Evolutionary conservation across 2,888 invertebrate genomes (phyloP), one percentile per base, ranked within the genome.

Genomic region (Ischnura elegans): DNA sequence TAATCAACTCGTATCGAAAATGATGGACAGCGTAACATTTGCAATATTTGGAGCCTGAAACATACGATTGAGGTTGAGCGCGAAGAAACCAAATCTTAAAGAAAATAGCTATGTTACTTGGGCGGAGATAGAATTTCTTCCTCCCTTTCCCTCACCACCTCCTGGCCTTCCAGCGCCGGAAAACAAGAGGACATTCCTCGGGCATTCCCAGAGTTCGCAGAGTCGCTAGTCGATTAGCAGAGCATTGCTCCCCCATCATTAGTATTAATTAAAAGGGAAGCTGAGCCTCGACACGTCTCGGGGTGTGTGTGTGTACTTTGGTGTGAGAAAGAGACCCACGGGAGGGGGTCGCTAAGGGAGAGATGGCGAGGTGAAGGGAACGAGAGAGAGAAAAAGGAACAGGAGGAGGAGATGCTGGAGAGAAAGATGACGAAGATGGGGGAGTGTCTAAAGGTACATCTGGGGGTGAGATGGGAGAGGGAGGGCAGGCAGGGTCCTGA

Each of bases 141-240:
- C 76, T 76, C 36, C 76, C 76, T 36, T 51, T 19, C 29, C 29
- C 76, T 76, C 19, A 19, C 76, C 76, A 66, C n/a, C 76, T n/a
- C n/a, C n/a, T n/a, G n/a, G n/a, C n/a, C n/a, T n/a, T n/a, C 76
- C 25, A n/a, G n/a, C 61, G n/a, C 61, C 61, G 16, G 36, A 76
- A 76, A 76, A 76, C 76, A 76, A 36, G 76, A 76, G 25, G 76
- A 76, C 76, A 76, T 29, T 76, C 76, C 76, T 76, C 76, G 36
- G 76, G 76, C 76, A 36, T 76, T 76, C 76, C 76, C 21, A 25
- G 86, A n/a, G 86, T 86, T 86, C 45, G 86, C 86, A 19, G 86
- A 86, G 86, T 86, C 45, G 45, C 86, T 86, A 45, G 43, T 86
- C 86, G 86, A 86, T 43, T 86, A 86, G 43, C 45, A 86, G 46